These are phyloP conservation scores for Cephus spinipes DNA, from an alignment of 2,888 invertebrate genomes.

Conservation along the genomic window DNA sequence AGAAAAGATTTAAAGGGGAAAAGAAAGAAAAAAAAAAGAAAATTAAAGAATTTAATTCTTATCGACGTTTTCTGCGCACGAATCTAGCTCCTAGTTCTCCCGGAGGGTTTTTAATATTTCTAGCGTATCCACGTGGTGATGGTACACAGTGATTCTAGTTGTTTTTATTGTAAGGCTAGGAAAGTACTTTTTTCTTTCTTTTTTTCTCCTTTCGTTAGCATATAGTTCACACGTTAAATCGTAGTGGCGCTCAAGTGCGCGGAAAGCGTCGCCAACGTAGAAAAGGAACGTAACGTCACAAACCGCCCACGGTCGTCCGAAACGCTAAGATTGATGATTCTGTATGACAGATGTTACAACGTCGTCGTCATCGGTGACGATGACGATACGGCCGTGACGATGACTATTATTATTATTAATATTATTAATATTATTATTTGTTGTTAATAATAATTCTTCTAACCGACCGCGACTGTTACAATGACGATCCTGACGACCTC, in stretches of 20 bases:
- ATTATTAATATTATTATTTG: background rate
- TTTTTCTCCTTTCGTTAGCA: conserved; percentile 1
- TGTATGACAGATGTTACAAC: background rate
- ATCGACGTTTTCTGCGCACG: conserved; percentile 56
- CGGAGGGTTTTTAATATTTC: conserved; percentile 48
- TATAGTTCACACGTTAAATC: conserved; percentile 15
- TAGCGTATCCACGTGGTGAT: conserved; percentile 57
- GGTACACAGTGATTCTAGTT: conserved; percentile 58
- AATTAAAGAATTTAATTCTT: background rate
- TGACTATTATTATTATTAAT: background rate
- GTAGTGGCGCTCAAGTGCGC: conserved; percentile 41
- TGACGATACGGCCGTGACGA: background rate
- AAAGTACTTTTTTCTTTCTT: conserved; percentile 28
- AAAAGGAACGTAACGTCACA: background rate
- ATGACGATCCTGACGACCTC: background rate
- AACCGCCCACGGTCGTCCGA: conserved; percentile 16
- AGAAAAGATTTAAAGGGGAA: background rate
- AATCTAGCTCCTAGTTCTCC: conserved; percentile 38
- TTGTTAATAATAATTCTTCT: background rate
- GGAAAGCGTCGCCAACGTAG: conserved; percentile 43
- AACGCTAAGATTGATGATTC: background rate
- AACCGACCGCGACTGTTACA: background rate
- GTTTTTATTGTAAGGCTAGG: conserved; percentile 49
- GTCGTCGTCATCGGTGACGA: background rate
- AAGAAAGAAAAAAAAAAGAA: conserved; percentile 4